phyloP scores from a whole-genome alignment of 2,797 vertebrate genomes.

The Molossus molossus region DNA sequence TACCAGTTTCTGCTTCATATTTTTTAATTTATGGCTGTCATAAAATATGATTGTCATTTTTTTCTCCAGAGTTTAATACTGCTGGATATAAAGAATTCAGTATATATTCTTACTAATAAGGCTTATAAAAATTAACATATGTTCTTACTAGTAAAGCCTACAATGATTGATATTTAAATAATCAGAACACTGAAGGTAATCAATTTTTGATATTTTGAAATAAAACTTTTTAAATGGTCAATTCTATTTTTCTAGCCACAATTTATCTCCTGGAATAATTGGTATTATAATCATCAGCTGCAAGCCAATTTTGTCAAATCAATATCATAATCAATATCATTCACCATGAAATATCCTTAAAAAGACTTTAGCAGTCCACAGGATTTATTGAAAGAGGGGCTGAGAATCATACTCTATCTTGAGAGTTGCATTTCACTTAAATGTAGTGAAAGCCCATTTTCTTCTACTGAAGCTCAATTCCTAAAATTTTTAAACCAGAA shows the following conservation, averaged over 20 bases:
- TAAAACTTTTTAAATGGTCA: constrained; percentile 53
- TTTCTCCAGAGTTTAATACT: constrained; percentile 73
- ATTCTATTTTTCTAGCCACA: constrained; percentile 37
- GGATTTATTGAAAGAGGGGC: constrained; percentile 51
- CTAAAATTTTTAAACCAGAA: constrained; percentile 57
- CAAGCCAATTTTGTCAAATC: constrained; percentile 51
- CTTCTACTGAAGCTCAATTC: constrained; percentile 26
- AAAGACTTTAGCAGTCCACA: constrained; percentile 13
- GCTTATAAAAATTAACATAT: constrained; percentile 68
- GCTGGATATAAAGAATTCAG: constrained; percentile 76
- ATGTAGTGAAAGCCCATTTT: constrained; percentile 37
- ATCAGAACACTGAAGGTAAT: constrained; percentile 37
- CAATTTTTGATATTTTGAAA: constrained; percentile 64
- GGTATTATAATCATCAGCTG: background rate
- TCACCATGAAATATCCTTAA: constrained; percentile 34
- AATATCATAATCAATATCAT: constrained; percentile 63
- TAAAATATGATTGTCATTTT: constrained; percentile 57
- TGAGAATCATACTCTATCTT: background rate
- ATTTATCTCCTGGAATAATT: constrained; percentile 39
- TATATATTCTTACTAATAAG: constrained; percentile 73
- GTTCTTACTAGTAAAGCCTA: constrained; percentile 68
- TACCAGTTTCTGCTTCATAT: constrained; percentile 64
- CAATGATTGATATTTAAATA: constrained; percentile 72
- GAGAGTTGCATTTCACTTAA: constrained; percentile 37
- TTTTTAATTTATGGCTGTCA: constrained; percentile 70